These are phyloP conservation scores for Saccostrea cuccullata DNA, from an alignment of 1,140 invertebrate genomes.

Conservation along the genomic window DNA sequence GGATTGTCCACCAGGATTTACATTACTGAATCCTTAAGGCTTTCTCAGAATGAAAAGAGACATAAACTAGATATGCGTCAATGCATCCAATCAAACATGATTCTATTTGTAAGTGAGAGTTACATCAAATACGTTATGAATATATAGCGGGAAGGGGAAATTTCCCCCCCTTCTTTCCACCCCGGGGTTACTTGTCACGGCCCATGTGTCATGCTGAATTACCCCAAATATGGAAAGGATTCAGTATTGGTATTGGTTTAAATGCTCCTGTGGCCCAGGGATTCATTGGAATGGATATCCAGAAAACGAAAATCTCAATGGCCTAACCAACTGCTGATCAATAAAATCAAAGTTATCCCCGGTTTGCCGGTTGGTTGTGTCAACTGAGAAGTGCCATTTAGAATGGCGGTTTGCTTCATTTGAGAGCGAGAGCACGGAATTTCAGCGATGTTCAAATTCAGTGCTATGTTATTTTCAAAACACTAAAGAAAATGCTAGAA, in stretches of 20 bases:
- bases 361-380: constrained; percentile 40
- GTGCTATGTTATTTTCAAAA: constrained; percentile 40
- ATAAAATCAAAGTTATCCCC: constrained; percentile 19
- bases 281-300: constrained; percentile 47
- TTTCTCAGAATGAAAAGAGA: background rate
- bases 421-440: constrained; percentile 47
- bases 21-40: background rate
- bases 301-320: constrained; percentile 34
- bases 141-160: background rate
- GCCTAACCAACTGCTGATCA: constrained; percentile 33
- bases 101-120: background rate
- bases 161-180: background rate
- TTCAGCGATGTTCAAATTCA: constrained; percentile 46
- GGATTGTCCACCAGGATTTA: background rate
- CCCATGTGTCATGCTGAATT: constrained; percentile 23
- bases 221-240: background rate
- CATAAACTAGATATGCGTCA: background rate
- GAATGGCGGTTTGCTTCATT: constrained; percentile 45
- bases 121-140: constrained; percentile 8
- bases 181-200: background rate
- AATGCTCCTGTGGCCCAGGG: constrained; percentile 39
- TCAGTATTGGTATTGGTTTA: constrained; percentile 22
- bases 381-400: background rate
- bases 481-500: constrained; percentile 20
- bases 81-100: background rate